phyloP scores from a whole-genome alignment of 2,797 vertebrate species.

The Chelidonichthys spinosus region DNA sequence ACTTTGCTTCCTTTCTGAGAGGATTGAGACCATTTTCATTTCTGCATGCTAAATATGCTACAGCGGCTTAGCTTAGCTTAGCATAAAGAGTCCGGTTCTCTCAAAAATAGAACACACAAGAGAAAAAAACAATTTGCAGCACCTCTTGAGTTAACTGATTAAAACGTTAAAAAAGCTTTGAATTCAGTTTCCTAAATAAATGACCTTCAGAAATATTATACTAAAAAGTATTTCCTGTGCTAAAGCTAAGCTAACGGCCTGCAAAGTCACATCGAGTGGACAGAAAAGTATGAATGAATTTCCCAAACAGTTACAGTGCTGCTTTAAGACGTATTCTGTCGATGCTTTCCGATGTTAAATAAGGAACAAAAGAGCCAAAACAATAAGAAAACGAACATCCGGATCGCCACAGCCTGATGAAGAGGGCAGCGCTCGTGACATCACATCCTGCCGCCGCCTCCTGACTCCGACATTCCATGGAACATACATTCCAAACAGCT shows the following conservation, averaged over 20 bases:
- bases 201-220: neutral
- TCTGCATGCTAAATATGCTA: neutral
- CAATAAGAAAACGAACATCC: neutral
- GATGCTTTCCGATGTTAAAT: slow-evolving; percentile 1
- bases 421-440: neutral
- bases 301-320: neutral
- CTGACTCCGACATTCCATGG: slow-evolving; percentile 68
- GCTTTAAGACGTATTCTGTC: slow-evolving; percentile 10
- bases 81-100: neutral
- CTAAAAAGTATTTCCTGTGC: neutral
- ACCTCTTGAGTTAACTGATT: neutral
- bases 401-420: slow-evolving; percentile 1
- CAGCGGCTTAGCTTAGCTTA: neutral
- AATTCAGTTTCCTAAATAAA: neutral
- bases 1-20: slow-evolving; percentile 7
- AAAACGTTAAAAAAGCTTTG: neutral
- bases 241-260: neutral
- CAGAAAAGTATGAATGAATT: neutral
- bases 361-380: neutral
- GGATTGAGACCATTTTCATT: neutral
- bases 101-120: neutral
- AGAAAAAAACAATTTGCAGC: neutral
- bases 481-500: slow-evolving; percentile 71
- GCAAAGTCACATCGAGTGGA: neutral
- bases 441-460: slow-evolving; percentile 41